Evolutionary conservation across 2,113 vertebrate genomes (phyloP), one percentile per base, ranked within the genome.

Genomic region (Neotoma lepida): DNA sequence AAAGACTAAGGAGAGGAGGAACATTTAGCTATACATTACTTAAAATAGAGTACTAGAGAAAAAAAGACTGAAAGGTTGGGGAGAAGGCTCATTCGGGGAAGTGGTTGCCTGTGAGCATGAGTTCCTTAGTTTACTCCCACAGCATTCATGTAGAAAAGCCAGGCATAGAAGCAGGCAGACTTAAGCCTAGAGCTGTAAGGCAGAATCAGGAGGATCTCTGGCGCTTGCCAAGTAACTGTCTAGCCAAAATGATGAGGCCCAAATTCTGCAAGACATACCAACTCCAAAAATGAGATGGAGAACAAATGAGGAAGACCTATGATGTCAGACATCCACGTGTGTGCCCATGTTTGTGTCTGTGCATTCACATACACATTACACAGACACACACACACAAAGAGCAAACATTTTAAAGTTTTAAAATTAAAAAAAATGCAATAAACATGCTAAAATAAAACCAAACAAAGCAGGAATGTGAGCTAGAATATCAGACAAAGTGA

Each of bases 401-500:
- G 30, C 44, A 86, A 86, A 63, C 33, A 5, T 8, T 84, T 58
- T 82, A 94, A 73, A 30, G 4, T 86, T 28, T 86, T 26, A 84
- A 95, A 91, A 73, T 17, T 58, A 14, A 35, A 51, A 56, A 88
- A 33, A 82, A 46, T 77, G 13, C 10, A 26, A 86, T 73, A 74
- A 89, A 46, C 28, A 58, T 39, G 28, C 35, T 54, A n/a, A 93
- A 89, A 80, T 73, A 33, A 56, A 93, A 89, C 1, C 73, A n/a
- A 78, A 85, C 89, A 51, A 13, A 58, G 33, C 54, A 46, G 1
- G 4, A 66, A 26, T 71, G 51, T 89, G 63, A 89, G 7, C 89
- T 61, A n/a, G 74, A 46, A 64, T 54, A 91, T 18, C 51, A 95
- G 46, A 91, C 61, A 84, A 92, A 95, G 39, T 92, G 44, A 73